phyloP scores from a whole-genome alignment of 1,140 invertebrate species.

The Zaprionus lachaisei region DNA sequence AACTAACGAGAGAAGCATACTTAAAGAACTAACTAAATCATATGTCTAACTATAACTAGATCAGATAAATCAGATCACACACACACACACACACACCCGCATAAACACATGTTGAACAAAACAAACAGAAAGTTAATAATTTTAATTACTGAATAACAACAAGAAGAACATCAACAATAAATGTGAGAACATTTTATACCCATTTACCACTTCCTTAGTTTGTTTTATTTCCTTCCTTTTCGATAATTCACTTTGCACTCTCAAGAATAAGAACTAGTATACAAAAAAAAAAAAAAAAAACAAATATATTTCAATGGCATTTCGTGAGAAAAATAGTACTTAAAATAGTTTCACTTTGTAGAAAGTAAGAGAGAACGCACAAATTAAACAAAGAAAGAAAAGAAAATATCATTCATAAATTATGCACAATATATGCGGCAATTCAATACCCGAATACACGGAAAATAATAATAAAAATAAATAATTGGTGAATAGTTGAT shows the following conservation, averaged over 20 bases:
- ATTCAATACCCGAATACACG: conserved; percentile 13
- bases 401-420: conserved; percentile 4
- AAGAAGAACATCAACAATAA: conserved; percentile 19
- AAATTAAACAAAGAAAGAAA: background rate
- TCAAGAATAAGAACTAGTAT: background rate
- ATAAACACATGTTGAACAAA: conserved; percentile 17
- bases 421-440: conserved; percentile 28
- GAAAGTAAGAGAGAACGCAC: conserved; percentile 29
- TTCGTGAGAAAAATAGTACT: background rate
- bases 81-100: background rate
- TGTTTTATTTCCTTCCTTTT: conserved; percentile 19
- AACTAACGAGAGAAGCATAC: conserved; percentile 39
- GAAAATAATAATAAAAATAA: conserved; percentile 5
- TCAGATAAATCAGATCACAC: background rate
- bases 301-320: conserved; percentile 11
- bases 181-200: conserved; percentile 25
- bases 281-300: background rate
- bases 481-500: conserved; percentile 25
- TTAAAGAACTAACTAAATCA: background rate
- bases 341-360: conserved; percentile 30
- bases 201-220: conserved; percentile 2
- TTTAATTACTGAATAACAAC: conserved; percentile 19
- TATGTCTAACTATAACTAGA: background rate
- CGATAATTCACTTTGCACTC: background rate
- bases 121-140: conserved; percentile 15